phyloP scores from a whole-genome alignment of 2,797 vertebrate species.

The Microtus agrestis region DNA sequence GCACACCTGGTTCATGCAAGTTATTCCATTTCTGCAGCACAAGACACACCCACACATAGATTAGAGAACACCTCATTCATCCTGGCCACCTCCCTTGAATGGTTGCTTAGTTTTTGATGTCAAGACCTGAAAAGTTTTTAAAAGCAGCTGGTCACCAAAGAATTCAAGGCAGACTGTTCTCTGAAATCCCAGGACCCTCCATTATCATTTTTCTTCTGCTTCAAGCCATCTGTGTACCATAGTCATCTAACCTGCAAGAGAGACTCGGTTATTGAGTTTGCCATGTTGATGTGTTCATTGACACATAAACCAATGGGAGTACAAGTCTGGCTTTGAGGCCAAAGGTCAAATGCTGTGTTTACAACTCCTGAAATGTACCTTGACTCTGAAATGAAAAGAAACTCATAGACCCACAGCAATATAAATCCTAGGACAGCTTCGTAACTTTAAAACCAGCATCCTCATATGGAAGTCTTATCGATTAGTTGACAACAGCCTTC shows the following conservation, averaged over 20 bases:
- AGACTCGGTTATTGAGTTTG: not conserved
- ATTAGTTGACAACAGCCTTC: not conserved
- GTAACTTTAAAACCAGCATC: not conserved
- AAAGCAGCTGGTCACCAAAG: conserved; percentile 19
- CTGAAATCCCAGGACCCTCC: not conserved
- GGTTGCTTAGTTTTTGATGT: not conserved
- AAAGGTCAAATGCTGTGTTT: not conserved
- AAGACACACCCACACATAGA: not conserved
- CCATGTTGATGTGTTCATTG: not conserved
- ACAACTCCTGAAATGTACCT: not conserved
- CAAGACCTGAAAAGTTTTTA: not conserved
- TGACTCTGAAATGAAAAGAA: conserved; percentile 40
- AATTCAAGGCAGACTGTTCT: not conserved
- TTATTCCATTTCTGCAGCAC: conserved; percentile 3
- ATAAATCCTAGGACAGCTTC: not conserved
- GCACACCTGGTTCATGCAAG: not conserved
- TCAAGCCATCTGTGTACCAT: not conserved
- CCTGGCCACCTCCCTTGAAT: not conserved
- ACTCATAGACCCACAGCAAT: not conserved
- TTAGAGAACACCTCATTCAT: not conserved
- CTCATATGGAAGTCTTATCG: not conserved
- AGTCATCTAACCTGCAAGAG: not conserved
- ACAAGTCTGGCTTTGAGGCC: not conserved
- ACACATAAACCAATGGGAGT: not conserved
- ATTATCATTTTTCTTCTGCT: not conserved